A percentile compares a stretch with the other conserved stretches of the same genome.
Evolutionary conservation across 2,113 vertebrate species (phyloP).

Genomic region (Stigmatopora argus): DNA sequence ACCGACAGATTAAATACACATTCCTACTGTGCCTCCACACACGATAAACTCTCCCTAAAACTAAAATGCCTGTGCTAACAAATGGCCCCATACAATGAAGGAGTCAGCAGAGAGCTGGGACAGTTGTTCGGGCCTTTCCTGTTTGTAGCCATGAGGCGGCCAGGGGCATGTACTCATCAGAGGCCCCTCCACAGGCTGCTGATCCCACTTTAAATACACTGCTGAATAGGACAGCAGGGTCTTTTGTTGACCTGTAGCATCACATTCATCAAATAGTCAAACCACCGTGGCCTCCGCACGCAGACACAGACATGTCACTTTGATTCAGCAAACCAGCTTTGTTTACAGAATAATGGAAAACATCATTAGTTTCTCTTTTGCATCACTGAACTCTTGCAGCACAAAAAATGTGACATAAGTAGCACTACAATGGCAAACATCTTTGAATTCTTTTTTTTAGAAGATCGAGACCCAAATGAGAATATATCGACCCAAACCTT

Average conservation of each 20-base stretch:
- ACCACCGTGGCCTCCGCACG: constrained; percentile 20
- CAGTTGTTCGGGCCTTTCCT: constrained; percentile 55
- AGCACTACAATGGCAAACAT: background rate
- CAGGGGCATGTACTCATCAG: constrained; percentile 45
- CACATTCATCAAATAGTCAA: constrained; percentile 60
- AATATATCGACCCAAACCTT: background rate
- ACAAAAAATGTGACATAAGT: constrained; percentile 7
- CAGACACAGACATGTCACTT: constrained; percentile 26
- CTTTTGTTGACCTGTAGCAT: constrained; percentile 67
- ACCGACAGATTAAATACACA: background rate
- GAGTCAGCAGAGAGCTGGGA: constrained; percentile 64
- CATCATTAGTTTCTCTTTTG: constrained; percentile 3
- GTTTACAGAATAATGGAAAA: constrained; percentile 2
- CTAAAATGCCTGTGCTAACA: constrained; percentile 45
- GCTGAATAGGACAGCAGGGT: constrained; percentile 56
- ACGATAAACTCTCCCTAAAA: constrained; percentile 18
- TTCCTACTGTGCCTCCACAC: constrained; percentile 4
- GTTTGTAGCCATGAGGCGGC: constrained; percentile 54
- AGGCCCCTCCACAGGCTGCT: constrained; percentile 52
- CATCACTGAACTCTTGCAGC: background rate
- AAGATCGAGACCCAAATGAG: background rate
- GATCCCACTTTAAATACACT: constrained; percentile 58
- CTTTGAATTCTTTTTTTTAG: background rate
- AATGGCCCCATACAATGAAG: constrained; percentile 53
- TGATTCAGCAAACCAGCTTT: constrained; percentile 1